Conservation (phyloP, 2,797 vertebrate species). For the Phrynocephalus vlangalii region DNA sequence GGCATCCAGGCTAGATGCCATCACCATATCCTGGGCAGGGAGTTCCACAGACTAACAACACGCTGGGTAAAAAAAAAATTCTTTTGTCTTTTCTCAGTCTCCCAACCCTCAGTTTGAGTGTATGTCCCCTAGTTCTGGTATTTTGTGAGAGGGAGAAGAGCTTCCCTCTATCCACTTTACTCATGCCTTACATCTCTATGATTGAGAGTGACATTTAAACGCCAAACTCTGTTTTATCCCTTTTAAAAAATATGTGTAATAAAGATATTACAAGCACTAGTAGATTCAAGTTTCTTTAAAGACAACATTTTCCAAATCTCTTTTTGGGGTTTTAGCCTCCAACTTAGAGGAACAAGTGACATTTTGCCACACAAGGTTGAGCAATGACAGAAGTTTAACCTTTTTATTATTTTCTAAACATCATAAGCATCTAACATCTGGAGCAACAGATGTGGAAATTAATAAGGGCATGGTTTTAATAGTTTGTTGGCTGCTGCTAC, state of each 20-base stretch:
- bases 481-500: constrained; percentile 37
- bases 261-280: background rate
- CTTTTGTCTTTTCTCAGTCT: no score
- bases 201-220: constrained; percentile 3
- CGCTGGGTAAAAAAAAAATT: no score
- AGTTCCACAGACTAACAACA: no score
- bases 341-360: no score
- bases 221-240: constrained; percentile 1
- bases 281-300: constrained; percentile 10
- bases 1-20: no score
- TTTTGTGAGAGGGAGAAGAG: no score
- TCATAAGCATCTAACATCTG: constrained; percentile 6
- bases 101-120: no score
- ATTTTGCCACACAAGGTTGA: no score
- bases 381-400: constrained; percentile 3
- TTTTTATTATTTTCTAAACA: constrained; percentile 17
- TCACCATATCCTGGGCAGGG: no score
- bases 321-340: background rate
- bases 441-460: constrained; percentile 40
- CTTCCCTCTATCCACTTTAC: no score
- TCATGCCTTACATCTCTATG: background rate
- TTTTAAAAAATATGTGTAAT: background rate
- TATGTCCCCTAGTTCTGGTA: no score
- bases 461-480: constrained; percentile 31
- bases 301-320: background rate